Base-by-base conservation (phyloP, 2,797 vertebrate genomes). In the Toxotes lorentzi region DNA sequence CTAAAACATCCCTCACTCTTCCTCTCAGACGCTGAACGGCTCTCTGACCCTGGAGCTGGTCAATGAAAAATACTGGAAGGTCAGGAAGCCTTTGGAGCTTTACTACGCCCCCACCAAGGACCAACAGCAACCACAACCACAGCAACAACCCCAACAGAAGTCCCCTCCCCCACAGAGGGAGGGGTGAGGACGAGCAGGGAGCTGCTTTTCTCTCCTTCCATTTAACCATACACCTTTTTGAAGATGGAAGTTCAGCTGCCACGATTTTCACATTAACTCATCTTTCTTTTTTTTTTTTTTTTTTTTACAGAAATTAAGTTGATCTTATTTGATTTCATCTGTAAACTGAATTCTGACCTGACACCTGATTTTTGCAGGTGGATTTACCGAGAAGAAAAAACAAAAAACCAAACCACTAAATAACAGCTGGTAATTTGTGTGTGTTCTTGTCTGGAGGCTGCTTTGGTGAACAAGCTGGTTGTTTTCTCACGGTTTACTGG, bases 31-130 rank as follows among this genome's bases (percentile, higher is more conserved):
- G 1, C 94, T 98, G 84, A 98, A 98, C 17, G 97, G 97, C 35
- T 97, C 97, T 0, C 92, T 97, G 89, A 97, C 97, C 9, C 92
- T 98, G 91, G 97, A 98, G 91, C 73, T 97, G 82, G 97, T 98
- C 54, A 97, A 97, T 5, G 96, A 98, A 93, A 97, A 97, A 70
- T 97, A 96, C 92, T 97, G 97, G 97, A 97, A 98, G 88, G 94
- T 97, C 66, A 89, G 95, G 79, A 96, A 95, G 68, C 97, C 97
- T 0, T 90, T 98, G 88, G 97, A 97, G 91, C 93, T 98, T 8
- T 97, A 96, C 93, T 97, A 97, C 3, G 97, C 97, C 5, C 96
- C 96, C n/a, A 97, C 96, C 86, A 96, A 96, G 93, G 96, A 97
- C 53, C 96, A 95, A 70, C 96, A 94, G 24, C 86, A 69, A 2